These are phyloP conservation scores for Triops cancriformis DNA, from an alignment of 1,140 invertebrate genomes.

Conservation along the genomic window DNA sequence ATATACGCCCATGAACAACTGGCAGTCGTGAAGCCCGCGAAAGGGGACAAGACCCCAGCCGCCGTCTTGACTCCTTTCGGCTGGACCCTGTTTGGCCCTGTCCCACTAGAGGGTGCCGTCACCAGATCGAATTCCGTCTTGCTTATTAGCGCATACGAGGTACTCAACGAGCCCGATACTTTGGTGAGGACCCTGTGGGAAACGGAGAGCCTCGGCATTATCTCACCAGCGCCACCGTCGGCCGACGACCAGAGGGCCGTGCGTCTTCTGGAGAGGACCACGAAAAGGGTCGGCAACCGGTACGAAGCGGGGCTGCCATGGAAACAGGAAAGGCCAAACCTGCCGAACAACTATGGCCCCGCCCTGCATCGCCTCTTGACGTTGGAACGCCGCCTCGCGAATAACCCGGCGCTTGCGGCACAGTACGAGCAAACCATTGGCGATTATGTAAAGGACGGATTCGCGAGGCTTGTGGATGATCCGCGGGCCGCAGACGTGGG, in stretches of 20 bases:
- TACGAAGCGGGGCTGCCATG: conserved; percentile 27
- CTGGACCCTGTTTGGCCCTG: no score
- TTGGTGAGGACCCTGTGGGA: conserved; percentile 13
- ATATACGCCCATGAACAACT: no score
- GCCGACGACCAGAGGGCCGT: conserved; percentile 18
- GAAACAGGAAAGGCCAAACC: conserved; percentile 16
- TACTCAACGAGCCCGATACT: no score
- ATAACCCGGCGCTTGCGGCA: conserved; percentile 12
- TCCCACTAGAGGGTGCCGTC: no score
- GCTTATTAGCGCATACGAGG: no score
- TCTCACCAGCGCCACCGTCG: not conserved
- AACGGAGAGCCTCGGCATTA: conserved; percentile 25
- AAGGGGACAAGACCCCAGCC: no score
- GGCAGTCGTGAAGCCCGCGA: no score
- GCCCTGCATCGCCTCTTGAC: not conserved
- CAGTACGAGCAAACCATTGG: conserved; percentile 19
- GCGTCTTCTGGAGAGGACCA: conserved; percentile 22
- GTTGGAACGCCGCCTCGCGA: conserved; percentile 21
- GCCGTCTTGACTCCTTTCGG: no score
- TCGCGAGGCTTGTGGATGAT: conserved; percentile 16
- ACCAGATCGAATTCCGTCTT: no score
- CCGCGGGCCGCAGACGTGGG: not conserved
- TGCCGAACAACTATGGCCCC: conserved; percentile 23
- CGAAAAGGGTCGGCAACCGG: conserved; percentile 16
- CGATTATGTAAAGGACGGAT: conserved; percentile 25